Evolutionary conservation across 1,140 invertebrate species (phyloP).

Genomic region (Bombus confusus): DNA sequence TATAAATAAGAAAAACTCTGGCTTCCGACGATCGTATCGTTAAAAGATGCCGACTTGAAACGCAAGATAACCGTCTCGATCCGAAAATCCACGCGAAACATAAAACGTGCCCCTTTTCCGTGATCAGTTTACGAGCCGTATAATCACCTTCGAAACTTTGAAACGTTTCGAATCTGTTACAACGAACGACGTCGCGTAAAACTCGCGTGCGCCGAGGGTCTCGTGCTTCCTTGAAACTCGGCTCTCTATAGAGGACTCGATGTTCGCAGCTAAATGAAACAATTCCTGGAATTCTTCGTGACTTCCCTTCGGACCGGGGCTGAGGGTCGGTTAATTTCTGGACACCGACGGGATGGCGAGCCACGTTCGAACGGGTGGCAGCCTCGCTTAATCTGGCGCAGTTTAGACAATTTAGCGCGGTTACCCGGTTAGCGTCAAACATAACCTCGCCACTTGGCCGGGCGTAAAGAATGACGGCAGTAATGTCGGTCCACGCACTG

Average conservation of each 20-base stretch:
- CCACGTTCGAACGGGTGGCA: conserved; percentile 55
- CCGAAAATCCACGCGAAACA: too few species aligned
- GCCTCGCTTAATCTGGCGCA: conserved; percentile 71
- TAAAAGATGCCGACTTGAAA: too few species aligned
- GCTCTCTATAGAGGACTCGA: background rate
- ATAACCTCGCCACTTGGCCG: conserved; percentile 71
- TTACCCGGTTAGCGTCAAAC: conserved; percentile 77
- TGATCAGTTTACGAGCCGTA: too few species aligned
- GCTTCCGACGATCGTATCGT: too few species aligned
- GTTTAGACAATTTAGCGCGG: conserved; percentile 77
- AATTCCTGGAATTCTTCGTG: conserved; percentile 73
- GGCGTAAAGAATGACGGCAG: conserved; percentile 74
- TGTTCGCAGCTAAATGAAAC: conserved; percentile 68
- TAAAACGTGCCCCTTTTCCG: too few species aligned
- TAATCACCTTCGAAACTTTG: background rate
- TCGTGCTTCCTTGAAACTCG: conserved; percentile 20
- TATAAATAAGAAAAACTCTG: too few species aligned
- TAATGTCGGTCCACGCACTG: conserved; percentile 69
- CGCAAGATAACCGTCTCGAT: too few species aligned
- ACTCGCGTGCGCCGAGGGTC: background rate
- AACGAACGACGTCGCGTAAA: background rate
- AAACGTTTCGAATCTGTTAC: conserved; percentile 26
- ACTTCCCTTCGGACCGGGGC: conserved; percentile 19
- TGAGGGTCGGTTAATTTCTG: conserved; percentile 74
- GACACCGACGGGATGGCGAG: conserved; percentile 44